Conservation (phyloP, 2,888 invertebrate genomes). For the Orthosia cruda region DNA sequence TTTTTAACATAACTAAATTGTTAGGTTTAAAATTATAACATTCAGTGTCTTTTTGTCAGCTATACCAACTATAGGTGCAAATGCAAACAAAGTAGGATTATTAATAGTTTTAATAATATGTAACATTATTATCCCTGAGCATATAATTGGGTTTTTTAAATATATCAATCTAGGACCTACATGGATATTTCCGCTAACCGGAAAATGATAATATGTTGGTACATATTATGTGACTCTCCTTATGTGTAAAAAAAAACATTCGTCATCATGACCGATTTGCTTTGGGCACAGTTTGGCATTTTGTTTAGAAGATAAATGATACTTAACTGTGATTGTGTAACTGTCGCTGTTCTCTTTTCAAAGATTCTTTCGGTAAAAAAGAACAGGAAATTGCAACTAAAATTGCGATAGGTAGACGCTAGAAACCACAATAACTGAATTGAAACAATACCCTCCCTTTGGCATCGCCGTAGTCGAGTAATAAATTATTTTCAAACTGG, state of each 20-base stretch:
- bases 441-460: no score
- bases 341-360: not conserved
- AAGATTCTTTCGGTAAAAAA: not conserved
- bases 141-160: not conserved
- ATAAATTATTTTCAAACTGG: no score
- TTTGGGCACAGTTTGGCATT: constrained; percentile 13
- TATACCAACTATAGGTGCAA: not conserved
- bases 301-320: constrained; percentile 12
- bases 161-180: not conserved
- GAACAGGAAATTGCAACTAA: not conserved
- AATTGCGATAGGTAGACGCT: not conserved
- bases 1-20: not conserved
- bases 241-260: constrained; percentile 24
- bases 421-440: not conserved
- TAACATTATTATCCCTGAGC: no score
- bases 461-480: no score
- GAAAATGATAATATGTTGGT: constrained; percentile 19
- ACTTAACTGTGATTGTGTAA: constrained; percentile 21
- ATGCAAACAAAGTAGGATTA: no score
- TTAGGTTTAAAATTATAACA: not conserved
- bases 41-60: not conserved
- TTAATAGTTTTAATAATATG: no score
- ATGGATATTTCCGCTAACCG: constrained; percentile 9
- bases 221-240: constrained; percentile 16
- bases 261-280: constrained; percentile 23